These are phyloP conservation scores for Pilophorus perplexus DNA, from an alignment of 2,888 invertebrate species.

Conservation along the genomic window DNA sequence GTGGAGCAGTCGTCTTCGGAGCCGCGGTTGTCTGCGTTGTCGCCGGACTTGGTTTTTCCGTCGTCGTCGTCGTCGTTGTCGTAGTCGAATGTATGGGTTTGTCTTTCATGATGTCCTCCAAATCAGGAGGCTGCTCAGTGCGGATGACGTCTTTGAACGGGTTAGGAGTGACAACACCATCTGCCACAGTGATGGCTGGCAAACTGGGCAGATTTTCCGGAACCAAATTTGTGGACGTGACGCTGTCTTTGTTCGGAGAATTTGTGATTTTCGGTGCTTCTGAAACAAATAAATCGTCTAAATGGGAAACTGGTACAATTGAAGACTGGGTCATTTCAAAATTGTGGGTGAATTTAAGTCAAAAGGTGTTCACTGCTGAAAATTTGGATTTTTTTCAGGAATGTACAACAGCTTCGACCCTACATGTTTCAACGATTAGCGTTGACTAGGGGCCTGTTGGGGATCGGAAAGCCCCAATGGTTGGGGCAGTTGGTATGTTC, in stretches of 20 bases:
- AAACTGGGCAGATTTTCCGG: slow-evolving; percentile 45
- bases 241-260: background rate
- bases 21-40: slow-evolving; percentile 1
- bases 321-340: too few species aligned
- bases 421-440: too few species aligned
- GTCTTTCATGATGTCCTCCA: slow-evolving; percentile 46
- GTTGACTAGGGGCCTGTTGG: too few species aligned
- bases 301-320: too few species aligned
- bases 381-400: too few species aligned
- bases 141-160: slow-evolving; percentile 46
- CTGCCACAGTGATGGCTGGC: slow-evolving; percentile 47
- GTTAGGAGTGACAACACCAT: slow-evolving; percentile 45
- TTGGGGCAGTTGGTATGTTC: too few species aligned
- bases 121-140: slow-evolving; percentile 46
- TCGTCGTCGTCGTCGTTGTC: slow-evolving; percentile 38
- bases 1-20: slow-evolving; percentile 1
- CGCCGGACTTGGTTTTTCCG: slow-evolving; percentile 1
- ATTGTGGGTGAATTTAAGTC: too few species aligned
- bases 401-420: too few species aligned
- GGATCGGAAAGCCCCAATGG: too few species aligned
- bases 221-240: slow-evolving; percentile 16
- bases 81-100: slow-evolving; percentile 42
- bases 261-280: background rate
- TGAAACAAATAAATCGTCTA: background rate
- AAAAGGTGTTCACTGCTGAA: too few species aligned